Evolutionary conservation across 2,113 vertebrate genomes (phyloP).

Genomic region (Pangasianodon hypophthalmus): DNA sequence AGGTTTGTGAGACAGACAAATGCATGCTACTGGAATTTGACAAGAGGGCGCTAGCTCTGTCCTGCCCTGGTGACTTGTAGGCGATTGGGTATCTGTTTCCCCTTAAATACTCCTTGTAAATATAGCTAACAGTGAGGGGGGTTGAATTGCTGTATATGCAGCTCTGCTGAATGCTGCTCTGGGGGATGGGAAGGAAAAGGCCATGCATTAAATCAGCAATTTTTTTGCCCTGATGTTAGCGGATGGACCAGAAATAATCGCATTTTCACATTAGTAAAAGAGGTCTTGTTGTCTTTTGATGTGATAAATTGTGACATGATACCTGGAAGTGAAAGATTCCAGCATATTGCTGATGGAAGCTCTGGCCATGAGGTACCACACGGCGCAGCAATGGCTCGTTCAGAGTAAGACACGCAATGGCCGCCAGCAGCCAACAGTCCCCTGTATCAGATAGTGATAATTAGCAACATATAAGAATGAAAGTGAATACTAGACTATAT

Average conservation of each 20-base stretch:
- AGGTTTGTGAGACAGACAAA: neutral
- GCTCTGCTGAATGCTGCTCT: slow-evolving; percentile 40
- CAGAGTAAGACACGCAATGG: slow-evolving; percentile 76
- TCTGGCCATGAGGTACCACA: slow-evolving; percentile 87
- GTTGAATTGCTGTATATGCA: slow-evolving; percentile 29
- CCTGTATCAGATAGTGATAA: slow-evolving; percentile 57
- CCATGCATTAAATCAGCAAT: neutral
- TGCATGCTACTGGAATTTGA: slow-evolving; percentile 41
- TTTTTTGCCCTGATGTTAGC: neutral
- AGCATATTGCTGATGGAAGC: slow-evolving; percentile 81
- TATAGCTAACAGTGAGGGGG: slow-evolving; percentile 44
- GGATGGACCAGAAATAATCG: neutral
- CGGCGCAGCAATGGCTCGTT: slow-evolving; percentile 78
- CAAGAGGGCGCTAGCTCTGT: slow-evolving; percentile 9
- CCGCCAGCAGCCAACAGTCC: slow-evolving; percentile 77
- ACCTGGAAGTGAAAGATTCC: slow-evolving; percentile 92
- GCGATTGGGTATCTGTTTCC: slow-evolving; percentile 10
- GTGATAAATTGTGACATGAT: neutral
- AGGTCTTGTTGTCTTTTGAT: neutral
- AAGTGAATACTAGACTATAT: neutral
- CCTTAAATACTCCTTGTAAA: slow-evolving; percentile 56
- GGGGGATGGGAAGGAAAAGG: slow-evolving; percentile 13
- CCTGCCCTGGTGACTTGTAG: slow-evolving; percentile 18
- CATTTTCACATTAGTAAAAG: neutral
- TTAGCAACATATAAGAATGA: neutral